A percentile compares a stretch with the other conserved stretches of the same genome.
These are phyloP conservation scores for Danaus plexippus DNA, from an alignment of 1,140 invertebrate species.

Conservation along the genomic window DNA sequence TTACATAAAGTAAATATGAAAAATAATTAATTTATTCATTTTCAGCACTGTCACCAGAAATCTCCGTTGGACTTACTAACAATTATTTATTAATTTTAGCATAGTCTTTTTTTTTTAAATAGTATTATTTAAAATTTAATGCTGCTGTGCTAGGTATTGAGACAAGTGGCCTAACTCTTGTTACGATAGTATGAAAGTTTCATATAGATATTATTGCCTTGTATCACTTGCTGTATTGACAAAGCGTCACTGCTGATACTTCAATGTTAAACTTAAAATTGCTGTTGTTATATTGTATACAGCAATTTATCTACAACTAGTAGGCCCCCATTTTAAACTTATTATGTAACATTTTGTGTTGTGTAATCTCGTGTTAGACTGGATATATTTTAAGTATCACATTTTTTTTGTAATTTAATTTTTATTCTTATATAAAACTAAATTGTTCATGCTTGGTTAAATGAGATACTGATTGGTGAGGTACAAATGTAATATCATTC, in stretches of 20 bases:
- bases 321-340: too few relatives aligned
- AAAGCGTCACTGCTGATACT: too few relatives aligned
- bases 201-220: slow-evolving; percentile 20
- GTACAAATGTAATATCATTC: neutral
- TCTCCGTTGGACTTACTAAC: slow-evolving; percentile 50
- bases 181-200: slow-evolving; percentile 25
- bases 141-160: slow-evolving; percentile 39
- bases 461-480: neutral
- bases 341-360: too few relatives aligned
- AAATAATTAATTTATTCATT: slow-evolving; percentile 20
- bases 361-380: too few relatives aligned
- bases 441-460: too few relatives aligned
- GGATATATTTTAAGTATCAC: too few relatives aligned
- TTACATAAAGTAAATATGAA: too few relatives aligned
- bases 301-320: too few relatives aligned
- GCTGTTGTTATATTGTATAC: too few relatives aligned
- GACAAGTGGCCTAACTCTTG: slow-evolving; percentile 50
- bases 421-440: too few relatives aligned
- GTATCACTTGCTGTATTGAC: slow-evolving; percentile 3
- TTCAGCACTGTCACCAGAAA: slow-evolving; percentile 43
- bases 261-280: too few relatives aligned
- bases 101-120: slow-evolving; percentile 46
- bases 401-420: too few relatives aligned
- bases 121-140: slow-evolving; percentile 38
- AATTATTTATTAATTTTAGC: slow-evolving; percentile 56